A percentile compares a stretch with the other conserved stretches of the same genome.
These are phyloP conservation scores for Malurus elegans DNA, from an alignment of 2,113 vertebrate species.

Conservation along the genomic window DNA sequence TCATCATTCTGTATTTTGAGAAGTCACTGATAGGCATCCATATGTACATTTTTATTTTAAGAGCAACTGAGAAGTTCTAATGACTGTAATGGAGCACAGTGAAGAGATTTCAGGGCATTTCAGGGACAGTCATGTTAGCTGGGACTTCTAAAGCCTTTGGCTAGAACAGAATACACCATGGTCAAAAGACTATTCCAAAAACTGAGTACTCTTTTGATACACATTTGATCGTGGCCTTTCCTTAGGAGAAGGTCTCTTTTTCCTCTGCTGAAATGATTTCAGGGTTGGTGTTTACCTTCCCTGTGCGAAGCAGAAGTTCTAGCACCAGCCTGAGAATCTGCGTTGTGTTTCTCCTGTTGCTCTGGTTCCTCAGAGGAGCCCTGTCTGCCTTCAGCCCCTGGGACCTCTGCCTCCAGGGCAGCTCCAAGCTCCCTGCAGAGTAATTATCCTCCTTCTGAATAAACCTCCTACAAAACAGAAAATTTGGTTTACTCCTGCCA, in stretches of 20 bases:
- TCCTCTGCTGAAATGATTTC: not conserved
- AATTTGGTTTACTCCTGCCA: not conserved
- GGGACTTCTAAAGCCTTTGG: not conserved
- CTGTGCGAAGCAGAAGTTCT: not conserved
- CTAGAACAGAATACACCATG: not conserved
- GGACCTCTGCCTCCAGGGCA: not conserved
- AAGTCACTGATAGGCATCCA: not conserved
- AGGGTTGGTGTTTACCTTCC: not conserved
- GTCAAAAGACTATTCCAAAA: not conserved
- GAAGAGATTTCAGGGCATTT: not conserved
- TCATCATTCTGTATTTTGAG: not conserved
- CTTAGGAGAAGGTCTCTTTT: not conserved
- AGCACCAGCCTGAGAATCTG: not conserved
- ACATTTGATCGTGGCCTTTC: not conserved
- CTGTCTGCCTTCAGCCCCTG: not conserved
- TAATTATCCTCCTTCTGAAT: slow-evolving; percentile 1
- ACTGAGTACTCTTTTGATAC: not conserved
- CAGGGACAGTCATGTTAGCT: not conserved
- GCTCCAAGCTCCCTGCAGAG: not conserved
- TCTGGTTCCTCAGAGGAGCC: not conserved
- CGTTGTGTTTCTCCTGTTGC: fast-evolving
- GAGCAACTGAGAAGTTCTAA: not conserved
- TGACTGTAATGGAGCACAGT: not conserved
- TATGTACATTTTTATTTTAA: not conserved
- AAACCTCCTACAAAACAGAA: not conserved